Percentiles rank a stretch among this genome's conserved stretches.
Conservation (phyloP, 1,140 invertebrate genomes). For the Drosophila murphyi region DNA sequence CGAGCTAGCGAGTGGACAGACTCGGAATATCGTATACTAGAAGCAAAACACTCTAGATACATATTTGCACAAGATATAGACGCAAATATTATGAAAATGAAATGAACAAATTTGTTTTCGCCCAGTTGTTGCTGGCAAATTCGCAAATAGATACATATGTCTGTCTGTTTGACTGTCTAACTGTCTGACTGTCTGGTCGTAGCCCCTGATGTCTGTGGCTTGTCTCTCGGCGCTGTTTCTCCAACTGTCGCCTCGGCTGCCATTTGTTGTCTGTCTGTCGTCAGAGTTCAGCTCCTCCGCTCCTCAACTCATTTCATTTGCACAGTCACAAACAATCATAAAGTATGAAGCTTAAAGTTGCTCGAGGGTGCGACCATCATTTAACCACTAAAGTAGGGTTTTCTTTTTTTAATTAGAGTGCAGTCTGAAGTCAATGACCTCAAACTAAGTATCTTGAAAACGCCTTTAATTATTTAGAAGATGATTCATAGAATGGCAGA, state of each 20-base stretch:
- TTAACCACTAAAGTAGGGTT: not conserved
- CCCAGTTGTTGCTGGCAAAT: constrained; percentile 37
- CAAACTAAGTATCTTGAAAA: not conserved
- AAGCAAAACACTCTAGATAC: constrained; percentile 23
- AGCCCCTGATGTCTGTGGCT: constrained; percentile 13
- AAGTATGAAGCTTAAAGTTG: constrained; percentile 3
- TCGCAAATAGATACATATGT: constrained; percentile 26
- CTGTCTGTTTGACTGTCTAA: constrained; percentile 3
- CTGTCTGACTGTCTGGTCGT: constrained; percentile 3
- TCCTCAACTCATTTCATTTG: not conserved
- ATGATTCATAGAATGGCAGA: not conserved
- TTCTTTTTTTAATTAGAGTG: not conserved
- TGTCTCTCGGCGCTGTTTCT: constrained; percentile 18
- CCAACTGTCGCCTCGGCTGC: not conserved
- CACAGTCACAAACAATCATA: constrained; percentile 32
- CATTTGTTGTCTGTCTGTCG: too few relatives aligned
- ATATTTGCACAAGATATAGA: constrained; percentile 47
- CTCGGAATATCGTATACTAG: constrained; percentile 30
- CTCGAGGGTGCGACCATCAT: constrained; percentile 1
- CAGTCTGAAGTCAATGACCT: not conserved
- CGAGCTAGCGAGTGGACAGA: constrained; percentile 19
- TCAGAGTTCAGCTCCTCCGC: too few relatives aligned
- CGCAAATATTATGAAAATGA: constrained; percentile 57
- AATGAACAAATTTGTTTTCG: constrained; percentile 46
- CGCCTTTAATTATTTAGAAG: not conserved